These are phyloP conservation scores for Neelides sp. DNA, from an alignment of 1,140 invertebrate genomes.

Conservation along the genomic window DNA sequence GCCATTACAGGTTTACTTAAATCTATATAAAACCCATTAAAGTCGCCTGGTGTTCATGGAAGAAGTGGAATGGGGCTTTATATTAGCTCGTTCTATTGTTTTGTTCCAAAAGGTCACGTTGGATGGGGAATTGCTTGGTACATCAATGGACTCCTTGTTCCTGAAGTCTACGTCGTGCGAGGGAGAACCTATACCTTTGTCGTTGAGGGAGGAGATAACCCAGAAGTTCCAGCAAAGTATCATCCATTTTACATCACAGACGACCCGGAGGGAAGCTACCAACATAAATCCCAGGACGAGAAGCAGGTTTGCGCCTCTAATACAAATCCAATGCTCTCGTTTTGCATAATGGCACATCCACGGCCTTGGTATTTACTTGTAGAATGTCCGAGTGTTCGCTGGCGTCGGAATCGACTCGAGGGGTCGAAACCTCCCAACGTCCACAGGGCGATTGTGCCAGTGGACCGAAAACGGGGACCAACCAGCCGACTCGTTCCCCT, in stretches of 20 bases:
- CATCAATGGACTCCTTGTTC: slow-evolving; percentile 85
- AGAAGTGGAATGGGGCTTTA: not conserved
- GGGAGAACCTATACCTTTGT: slow-evolving; percentile 83
- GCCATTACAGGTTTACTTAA: slow-evolving; percentile 23
- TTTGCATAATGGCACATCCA: not conserved
- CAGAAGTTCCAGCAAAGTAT: slow-evolving; percentile 62
- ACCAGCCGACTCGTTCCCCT: slow-evolving; percentile 55
- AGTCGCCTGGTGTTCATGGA: not conserved
- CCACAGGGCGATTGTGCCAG: slow-evolving; percentile 66
- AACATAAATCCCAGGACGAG: slow-evolving; percentile 70
- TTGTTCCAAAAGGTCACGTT: slow-evolving; percentile 54
- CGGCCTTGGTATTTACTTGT: slow-evolving; percentile 14
- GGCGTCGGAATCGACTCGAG: slow-evolving; percentile 53
- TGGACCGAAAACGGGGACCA: slow-evolving; percentile 63
- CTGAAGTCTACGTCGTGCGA: slow-evolving; percentile 79
- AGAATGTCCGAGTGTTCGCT: slow-evolving; percentile 69
- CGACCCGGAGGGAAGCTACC: slow-evolving; percentile 77
- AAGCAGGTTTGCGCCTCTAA: too few species aligned
- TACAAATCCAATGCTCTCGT: slow-evolving; percentile 4
- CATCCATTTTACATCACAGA: slow-evolving; percentile 94
- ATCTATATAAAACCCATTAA: not conserved
- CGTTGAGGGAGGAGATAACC: slow-evolving; percentile 70
- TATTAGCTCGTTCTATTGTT: slow-evolving; percentile 3
- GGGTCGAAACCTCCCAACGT: slow-evolving; percentile 54
- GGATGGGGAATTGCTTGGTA: slow-evolving; percentile 87